Base-by-base conservation (phyloP, 2,113 vertebrate genomes). In the Carassius carassius region DNA sequence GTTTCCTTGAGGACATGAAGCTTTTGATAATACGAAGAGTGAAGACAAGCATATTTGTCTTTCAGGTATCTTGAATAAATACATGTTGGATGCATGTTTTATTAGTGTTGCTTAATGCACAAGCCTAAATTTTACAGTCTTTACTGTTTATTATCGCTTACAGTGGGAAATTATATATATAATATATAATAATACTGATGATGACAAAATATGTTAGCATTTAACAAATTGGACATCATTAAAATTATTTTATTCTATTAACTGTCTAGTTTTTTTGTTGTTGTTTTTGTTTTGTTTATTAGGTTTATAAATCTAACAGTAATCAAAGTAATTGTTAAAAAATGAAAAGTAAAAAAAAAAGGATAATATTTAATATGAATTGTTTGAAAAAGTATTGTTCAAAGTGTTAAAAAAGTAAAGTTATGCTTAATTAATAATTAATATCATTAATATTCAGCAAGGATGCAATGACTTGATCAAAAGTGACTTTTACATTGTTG, bases 11-110 rank as follows among this genome's bases (percentile, higher is more conserved):
- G 96, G 97, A 86, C 95, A 95, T 86, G 97, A 99, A 58, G 97
- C 98, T 29, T 98, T 99, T 72, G 95, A 97, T 86, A 97, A 96
- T 90, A 96, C 96, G 73, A 97, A 93, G 88, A 90, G 51, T 54
- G 97, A 99, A 91, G 96, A 98, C 90, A 98, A 99, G 84, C 94
- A 95, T 0, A 98, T 99, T 87, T 98, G 98, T 92, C 93, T 98
- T 44, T 98, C 97, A 91, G 97, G 98, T 98, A 92, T 91, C 5
- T 9, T 67, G 19, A 74, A 80, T 54, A 17, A 19, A 56, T 7
- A 1, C 17, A n/a, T 73, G 41, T 17, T 21, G 56, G 35, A 49
- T 82, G 25, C 5, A 11, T 29, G 12, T 49, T 81, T 13, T 19
- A 1, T 77, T 60, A 23, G 3, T 60, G 56, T 60, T 60, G 1